Conservation (phyloP, 2,888 invertebrate genomes). For the Lysandra coridon region DNA sequence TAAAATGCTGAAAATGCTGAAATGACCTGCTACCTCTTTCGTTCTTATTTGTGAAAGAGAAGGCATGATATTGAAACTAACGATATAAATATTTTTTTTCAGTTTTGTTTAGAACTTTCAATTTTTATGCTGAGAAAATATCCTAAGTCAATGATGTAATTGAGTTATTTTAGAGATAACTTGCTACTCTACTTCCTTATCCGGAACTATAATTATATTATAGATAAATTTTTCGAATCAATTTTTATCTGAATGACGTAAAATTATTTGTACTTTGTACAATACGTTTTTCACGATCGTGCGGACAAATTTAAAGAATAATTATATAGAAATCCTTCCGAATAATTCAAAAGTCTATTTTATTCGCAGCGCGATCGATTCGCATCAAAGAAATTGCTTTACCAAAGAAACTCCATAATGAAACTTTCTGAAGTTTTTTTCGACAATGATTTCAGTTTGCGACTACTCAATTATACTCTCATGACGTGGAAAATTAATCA, state of each 20-base stretch:
- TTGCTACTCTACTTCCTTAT: neutral
- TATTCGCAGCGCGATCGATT: neutral
- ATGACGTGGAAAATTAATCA: neutral
- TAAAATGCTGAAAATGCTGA: too few relatives aligned
- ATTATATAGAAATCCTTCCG: neutral
- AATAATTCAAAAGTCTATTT: neutral
- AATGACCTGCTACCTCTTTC: too few relatives aligned
- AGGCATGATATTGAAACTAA: too few relatives aligned
- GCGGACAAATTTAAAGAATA: slow-evolving; percentile 16
- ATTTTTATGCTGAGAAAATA: too few relatives aligned
- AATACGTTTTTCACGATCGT: slow-evolving; percentile 10
- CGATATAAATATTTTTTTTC: too few relatives aligned
- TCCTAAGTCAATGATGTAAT: neutral
- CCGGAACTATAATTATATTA: neutral
- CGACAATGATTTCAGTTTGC: too few relatives aligned
- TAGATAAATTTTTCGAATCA: too few relatives aligned
- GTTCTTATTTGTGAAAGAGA: too few relatives aligned
- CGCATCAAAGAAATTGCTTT: neutral
- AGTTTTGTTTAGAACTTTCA: too few relatives aligned
- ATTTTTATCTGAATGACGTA: neutral
- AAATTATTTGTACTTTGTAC: neutral
- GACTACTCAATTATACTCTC: too few relatives aligned
- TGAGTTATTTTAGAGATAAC: neutral
- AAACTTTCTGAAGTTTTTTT: too few relatives aligned
- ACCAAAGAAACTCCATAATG: too few relatives aligned